These are phyloP conservation scores for Oncorhynchus keta DNA, from an alignment of 2,113 vertebrate species.

Conservation along the genomic window DNA sequence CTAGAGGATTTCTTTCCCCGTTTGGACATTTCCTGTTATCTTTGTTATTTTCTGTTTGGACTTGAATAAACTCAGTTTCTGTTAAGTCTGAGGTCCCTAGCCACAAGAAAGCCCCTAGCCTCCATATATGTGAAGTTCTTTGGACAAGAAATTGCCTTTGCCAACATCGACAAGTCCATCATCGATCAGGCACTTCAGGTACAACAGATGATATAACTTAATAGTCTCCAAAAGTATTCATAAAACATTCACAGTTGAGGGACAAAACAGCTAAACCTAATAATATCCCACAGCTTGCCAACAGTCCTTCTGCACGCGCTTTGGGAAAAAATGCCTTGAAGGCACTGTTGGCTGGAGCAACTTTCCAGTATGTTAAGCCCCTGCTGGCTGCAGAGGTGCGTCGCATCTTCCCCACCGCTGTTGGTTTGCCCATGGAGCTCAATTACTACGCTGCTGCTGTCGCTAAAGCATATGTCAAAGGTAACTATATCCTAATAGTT, in stretches of 20 bases:
- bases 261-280: not conserved
- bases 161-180: slow-evolving; percentile 70
- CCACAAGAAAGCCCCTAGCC: slow-evolving; percentile 61
- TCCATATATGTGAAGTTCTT: slow-evolving; percentile 75
- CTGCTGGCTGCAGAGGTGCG: slow-evolving; percentile 70
- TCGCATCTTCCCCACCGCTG: slow-evolving; percentile 69
- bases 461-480: slow-evolving; percentile 41
- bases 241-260: not conserved
- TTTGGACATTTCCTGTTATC: no score
- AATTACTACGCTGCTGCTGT: slow-evolving; percentile 68
- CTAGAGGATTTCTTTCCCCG: no score
- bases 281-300: slow-evolving; percentile 44
- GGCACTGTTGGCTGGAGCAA: slow-evolving; percentile 55
- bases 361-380: slow-evolving; percentile 61
- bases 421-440: slow-evolving; percentile 78
- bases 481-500: slow-evolving; percentile 52
- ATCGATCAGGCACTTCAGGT: slow-evolving; percentile 72
- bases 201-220: slow-evolving; percentile 25
- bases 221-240: not conserved
- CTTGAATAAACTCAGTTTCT: no score
- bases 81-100: slow-evolving; percentile 70
- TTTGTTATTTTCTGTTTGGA: no score
- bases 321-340: slow-evolving; percentile 32
- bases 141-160: slow-evolving; percentile 79
- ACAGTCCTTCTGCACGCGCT: slow-evolving; percentile 11